Evolutionary conservation across 2,797 vertebrate species (phyloP), one percentile per base, ranked within the genome.

Genomic region (Novumbra hubbsi): DNA sequence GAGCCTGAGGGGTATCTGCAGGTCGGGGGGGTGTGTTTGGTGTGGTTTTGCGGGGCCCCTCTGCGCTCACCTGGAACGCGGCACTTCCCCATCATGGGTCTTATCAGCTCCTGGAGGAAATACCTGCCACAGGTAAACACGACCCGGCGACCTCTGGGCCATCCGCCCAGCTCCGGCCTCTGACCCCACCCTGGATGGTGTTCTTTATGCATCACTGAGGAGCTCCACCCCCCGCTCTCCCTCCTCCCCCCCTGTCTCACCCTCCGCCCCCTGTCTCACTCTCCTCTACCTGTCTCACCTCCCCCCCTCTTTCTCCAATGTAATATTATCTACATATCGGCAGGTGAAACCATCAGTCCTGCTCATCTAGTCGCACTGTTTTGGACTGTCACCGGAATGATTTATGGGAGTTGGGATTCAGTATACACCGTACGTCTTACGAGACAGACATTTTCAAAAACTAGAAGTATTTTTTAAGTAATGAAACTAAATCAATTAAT

Each of bases 101-200:
- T 98, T 98, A 98, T 98, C 96, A 95, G 92, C 88, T 90, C 90
- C 91, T 91, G 92, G 95, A 96, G 96, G 96, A 98, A 98, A 96
- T 98, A 94, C 96, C 96, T 95, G 94, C 89, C 89, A 84, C 93
- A 95, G 95, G 96, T 98, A 96, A 98, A 98, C 96, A 98, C 92
- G 94, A 98, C 96, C 96, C 89, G 73, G 67, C 79, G 89, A 94
- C 92, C 93, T 81, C 84, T 78, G 63, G 77, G 85, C 86, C 90
- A 87, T 91, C 90, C 80, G 67, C 84, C 77, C 73, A 81, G 78
- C 68, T 74, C 72, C 50, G 0, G 76, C 81, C 79, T 81, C 70
- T 32, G 70, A 48, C 73, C 73, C 74, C 19, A 15, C 72, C 90
- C 83, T 78, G 86, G 82, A 90, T 91, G 90, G 88, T 92, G 84